A percentile compares a stretch with the other conserved stretches of the same genome.
Conservation (phyloP, 2,113 vertebrate species). For the Microtus ochrogaster region DNA sequence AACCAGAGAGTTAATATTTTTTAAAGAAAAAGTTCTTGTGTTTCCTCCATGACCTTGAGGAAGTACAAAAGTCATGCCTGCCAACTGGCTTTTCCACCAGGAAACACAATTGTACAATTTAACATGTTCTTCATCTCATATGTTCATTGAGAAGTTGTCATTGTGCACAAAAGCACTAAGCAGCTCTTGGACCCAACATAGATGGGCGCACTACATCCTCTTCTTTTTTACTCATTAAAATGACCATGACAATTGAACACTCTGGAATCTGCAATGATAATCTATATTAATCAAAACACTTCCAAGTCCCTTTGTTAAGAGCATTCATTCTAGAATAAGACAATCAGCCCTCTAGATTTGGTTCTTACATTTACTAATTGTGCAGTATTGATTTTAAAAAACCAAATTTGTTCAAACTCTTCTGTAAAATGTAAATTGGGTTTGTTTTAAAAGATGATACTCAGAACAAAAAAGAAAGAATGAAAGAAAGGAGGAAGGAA, state of each 20-base stretch:
- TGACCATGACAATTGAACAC: background rate
- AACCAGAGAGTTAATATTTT: background rate
- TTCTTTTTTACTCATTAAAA: background rate
- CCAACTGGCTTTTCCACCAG: background rate
- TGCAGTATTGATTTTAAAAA: background rate
- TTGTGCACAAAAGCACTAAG: background rate
- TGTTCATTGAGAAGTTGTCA: background rate
- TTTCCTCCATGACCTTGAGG: background rate
- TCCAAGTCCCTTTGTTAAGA: background rate
- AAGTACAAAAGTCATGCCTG: background rate
- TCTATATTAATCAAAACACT: constrained; percentile 42
- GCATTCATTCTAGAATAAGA: constrained; percentile 9
- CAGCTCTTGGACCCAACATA: background rate
- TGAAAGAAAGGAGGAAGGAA: background rate
- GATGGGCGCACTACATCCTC: background rate
- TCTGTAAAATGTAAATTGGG: background rate
- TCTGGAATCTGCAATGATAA: background rate
- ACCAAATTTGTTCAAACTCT: background rate
- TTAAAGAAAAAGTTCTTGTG: background rate
- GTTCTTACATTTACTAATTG: background rate
- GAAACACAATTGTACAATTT: background rate
- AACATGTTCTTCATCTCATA: background rate
- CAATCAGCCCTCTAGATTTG: background rate
- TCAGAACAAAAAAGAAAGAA: constrained; percentile 2
- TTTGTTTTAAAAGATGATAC: constrained; percentile 22